These are phyloP conservation scores for Australoheros scitulus DNA, from an alignment of 2,113 vertebrate genomes.

Conservation along the genomic window DNA sequence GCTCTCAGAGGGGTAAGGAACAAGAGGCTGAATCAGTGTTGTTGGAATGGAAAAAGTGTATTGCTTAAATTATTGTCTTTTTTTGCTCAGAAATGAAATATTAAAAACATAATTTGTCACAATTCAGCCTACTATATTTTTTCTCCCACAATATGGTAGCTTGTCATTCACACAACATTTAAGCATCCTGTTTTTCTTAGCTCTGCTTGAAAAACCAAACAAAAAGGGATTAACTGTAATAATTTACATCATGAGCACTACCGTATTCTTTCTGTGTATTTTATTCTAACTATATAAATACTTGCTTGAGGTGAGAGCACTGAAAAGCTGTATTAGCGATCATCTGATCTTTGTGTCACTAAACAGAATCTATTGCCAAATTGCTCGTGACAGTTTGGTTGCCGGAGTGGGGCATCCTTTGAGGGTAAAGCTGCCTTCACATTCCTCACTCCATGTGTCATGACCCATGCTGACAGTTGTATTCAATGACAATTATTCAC, in stretches of 20 bases:
- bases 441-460: conserved; percentile 39
- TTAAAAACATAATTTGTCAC: background rate
- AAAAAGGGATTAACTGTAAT: background rate
- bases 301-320: background rate
- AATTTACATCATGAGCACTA: background rate
- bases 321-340: background rate
- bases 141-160: background rate
- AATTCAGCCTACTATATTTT: background rate
- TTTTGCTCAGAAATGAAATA: background rate
- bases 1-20: conserved; percentile 30
- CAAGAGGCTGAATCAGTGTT: conserved; percentile 33
- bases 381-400: conserved; percentile 11
- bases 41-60: background rate
- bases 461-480: conserved; percentile 29
- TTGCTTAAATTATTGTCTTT: background rate
- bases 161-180: background rate
- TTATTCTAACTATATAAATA: background rate
- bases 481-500: conserved; percentile 43
- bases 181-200: background rate
- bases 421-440: conserved; percentile 22
- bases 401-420: conserved; percentile 18
- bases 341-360: background rate
- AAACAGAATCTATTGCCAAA: conserved; percentile 9
- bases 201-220: background rate
- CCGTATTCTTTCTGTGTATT: background rate